These are phyloP conservation scores for Helleia helle DNA, from an alignment of 2,888 invertebrate genomes.

Conservation along the genomic window DNA sequence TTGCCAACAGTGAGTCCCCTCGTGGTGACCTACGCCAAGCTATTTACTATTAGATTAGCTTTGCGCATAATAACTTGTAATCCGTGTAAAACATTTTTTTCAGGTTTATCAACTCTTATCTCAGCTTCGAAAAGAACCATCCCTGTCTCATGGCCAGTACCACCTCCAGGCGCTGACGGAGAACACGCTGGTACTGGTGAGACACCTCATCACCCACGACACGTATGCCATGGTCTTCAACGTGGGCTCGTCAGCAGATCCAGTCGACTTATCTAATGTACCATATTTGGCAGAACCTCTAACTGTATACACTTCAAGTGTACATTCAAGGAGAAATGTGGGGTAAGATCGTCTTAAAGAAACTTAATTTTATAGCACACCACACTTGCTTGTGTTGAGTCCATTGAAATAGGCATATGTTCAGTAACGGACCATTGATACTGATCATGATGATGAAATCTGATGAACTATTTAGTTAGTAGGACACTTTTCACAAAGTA, in stretches of 20 bases:
- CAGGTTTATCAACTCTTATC: constrained; percentile 72
- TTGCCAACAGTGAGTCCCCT: too few relatives aligned
- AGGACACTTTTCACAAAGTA: too few relatives aligned
- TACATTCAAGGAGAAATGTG: constrained; percentile 29
- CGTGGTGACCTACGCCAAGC: too few relatives aligned
- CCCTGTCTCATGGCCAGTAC: constrained; percentile 43
- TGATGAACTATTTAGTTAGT: too few relatives aligned
- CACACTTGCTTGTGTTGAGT: too few relatives aligned
- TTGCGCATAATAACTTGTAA: too few relatives aligned
- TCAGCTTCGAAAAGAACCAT: constrained; percentile 48
- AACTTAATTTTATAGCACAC: too few relatives aligned
- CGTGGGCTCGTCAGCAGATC: constrained; percentile 42
- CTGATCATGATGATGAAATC: too few relatives aligned
- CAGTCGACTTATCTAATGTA: constrained; percentile 37
- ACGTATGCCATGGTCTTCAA: constrained; percentile 56
- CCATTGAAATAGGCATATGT: too few relatives aligned
- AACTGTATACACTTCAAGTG: constrained; percentile 33
- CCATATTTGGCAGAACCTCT: constrained; percentile 28
- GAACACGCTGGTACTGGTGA: constrained; percentile 26
- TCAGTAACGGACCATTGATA: too few relatives aligned
- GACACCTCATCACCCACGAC: constrained; percentile 28
- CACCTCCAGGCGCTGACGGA: constrained; percentile 47
- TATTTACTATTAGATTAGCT: too few relatives aligned
- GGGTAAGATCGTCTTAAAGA: constrained; percentile 29
- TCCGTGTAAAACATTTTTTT: too few relatives aligned